phyloP scores from a whole-genome alignment of 2,797 vertebrate genomes.

The Danio kyathit region DNA sequence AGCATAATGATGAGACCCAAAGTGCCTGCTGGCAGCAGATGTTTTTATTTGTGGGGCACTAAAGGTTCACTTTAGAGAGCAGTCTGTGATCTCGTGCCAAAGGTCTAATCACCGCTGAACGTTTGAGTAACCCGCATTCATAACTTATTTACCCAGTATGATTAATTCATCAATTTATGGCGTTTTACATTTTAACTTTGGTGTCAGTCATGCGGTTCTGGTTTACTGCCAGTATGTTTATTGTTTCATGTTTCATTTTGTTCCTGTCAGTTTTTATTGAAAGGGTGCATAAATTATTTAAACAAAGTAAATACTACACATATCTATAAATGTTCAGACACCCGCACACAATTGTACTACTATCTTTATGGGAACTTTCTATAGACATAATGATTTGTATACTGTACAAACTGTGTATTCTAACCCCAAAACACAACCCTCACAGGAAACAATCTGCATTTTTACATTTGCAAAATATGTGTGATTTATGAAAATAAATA shows the following conservation, averaged over 20 bases:
- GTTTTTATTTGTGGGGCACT: conserved; percentile 77
- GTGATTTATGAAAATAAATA: too few relatives aligned
- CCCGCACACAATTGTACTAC: too few relatives aligned
- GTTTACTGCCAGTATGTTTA: background rate
- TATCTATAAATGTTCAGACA: too few relatives aligned
- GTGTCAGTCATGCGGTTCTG: background rate
- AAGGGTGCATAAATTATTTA: too few relatives aligned
- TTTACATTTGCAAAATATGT: too few relatives aligned
- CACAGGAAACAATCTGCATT: too few relatives aligned
- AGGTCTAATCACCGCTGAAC: conserved; percentile 68
- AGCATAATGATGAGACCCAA: conserved; percentile 74
- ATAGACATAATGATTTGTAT: too few relatives aligned
- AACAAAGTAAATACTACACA: too few relatives aligned
- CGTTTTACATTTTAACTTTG: background rate
- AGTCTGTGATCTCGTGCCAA: conserved; percentile 79
- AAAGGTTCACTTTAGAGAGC: conserved; percentile 70
- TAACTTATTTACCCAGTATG: conserved; percentile 67
- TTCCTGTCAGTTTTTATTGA: background rate
- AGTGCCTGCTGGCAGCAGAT: conserved; percentile 82
- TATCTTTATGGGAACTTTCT: too few relatives aligned
- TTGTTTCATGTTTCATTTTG: background rate
- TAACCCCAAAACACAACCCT: too few relatives aligned
- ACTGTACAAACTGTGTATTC: too few relatives aligned
- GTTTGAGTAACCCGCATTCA: conserved; percentile 8
- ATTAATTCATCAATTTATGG: conserved; percentile 65